Evolutionary conservation across 1,140 invertebrate species (phyloP).

Genomic region (Theocolax elegans): DNA sequence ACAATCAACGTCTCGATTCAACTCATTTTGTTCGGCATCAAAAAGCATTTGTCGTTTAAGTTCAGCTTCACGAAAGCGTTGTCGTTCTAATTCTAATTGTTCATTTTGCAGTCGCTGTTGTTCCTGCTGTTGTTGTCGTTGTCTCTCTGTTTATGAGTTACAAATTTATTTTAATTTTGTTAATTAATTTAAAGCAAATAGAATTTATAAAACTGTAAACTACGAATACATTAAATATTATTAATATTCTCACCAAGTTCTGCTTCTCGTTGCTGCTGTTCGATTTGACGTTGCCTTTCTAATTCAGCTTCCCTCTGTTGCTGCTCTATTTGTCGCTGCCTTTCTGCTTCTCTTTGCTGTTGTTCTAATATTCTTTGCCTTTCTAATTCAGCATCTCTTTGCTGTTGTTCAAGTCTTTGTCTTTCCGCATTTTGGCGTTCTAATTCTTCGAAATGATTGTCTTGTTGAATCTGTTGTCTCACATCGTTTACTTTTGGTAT

Average conservation of each 20-base stretch:
- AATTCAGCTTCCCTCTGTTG: constrained; percentile 53
- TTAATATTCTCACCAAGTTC: constrained; percentile 31
- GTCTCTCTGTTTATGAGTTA: constrained; percentile 40
- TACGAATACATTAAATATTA: background rate
- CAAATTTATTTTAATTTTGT: background rate
- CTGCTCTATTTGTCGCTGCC: constrained; percentile 47
- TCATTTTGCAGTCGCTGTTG: constrained; percentile 44
- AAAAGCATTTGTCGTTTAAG: constrained; percentile 47
- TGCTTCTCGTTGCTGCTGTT: constrained; percentile 42
- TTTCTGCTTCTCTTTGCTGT: constrained; percentile 49
- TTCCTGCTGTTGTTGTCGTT: constrained; percentile 45
- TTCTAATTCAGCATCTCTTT: constrained; percentile 49
- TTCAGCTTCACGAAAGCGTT: constrained; percentile 26
- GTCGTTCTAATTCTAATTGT: constrained; percentile 43
- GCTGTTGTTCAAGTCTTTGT: constrained; percentile 52
- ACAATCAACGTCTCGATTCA: constrained; percentile 51
- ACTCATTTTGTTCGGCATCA: constrained; percentile 49
- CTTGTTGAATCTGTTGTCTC: constrained; percentile 14
- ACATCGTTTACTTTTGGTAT: constrained; percentile 30
- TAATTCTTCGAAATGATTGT: constrained; percentile 46
- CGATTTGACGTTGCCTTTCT: constrained; percentile 51
- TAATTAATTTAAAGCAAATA: background rate
- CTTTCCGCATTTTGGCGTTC: constrained; percentile 49
- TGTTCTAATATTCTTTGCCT: constrained; percentile 49
- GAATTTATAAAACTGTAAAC: no score